Conservation (phyloP, 92 coral and sea anemone genomes). For the Paramuricea clavata region DNA sequence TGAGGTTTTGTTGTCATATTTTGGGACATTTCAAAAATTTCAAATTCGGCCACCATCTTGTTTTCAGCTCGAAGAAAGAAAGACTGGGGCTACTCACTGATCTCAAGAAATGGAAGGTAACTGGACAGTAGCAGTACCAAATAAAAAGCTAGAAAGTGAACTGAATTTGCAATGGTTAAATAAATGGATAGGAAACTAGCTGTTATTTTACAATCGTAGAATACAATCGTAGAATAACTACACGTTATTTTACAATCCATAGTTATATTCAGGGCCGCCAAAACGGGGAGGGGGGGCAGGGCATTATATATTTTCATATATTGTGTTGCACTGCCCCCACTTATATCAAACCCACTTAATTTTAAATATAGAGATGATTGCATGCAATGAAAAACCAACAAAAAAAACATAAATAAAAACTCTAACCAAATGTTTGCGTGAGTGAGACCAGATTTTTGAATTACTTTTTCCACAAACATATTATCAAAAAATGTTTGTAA, state of each 20-base stretch:
- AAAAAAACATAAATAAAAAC: not conserved
- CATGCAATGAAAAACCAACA: not conserved
- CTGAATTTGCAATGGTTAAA: no score
- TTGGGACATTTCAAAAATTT: not conserved
- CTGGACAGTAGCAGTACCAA: not conserved
- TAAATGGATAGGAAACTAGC: no score
- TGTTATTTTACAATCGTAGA: no score
- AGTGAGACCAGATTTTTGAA: not conserved
- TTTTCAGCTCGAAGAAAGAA: no score
- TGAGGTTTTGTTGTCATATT: not conserved
- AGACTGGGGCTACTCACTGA: not conserved
- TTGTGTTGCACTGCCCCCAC: no score
- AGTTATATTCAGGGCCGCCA: no score
- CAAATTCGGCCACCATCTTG: no score
- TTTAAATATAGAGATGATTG: not conserved
- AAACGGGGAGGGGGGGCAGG: no score
- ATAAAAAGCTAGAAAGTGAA: no score
- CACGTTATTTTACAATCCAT: no score
- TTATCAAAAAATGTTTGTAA: not conserved
- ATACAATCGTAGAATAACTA: no score
- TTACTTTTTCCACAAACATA: constrained; percentile 1
- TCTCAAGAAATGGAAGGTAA: not conserved
- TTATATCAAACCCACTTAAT: not conserved
- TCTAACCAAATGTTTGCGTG: not conserved
- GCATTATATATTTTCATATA: no score